phyloP scores from a whole-genome alignment of 2,888 invertebrate genomes.

The Euplexia lucipara region DNA sequence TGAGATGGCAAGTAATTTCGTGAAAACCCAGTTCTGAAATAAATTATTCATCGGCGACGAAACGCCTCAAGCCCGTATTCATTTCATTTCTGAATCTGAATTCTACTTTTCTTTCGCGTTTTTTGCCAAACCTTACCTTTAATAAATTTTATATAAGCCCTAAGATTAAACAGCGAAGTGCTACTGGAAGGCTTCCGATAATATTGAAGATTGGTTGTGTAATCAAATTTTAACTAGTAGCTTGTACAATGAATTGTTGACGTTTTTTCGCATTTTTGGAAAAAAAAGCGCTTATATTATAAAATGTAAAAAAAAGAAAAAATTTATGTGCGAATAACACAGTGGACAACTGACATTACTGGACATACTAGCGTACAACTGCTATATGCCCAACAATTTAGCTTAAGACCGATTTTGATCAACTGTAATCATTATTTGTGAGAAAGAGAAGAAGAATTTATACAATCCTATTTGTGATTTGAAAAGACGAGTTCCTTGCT shows the following conservation, averaged over 20 bases:
- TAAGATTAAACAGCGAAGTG: constrained; percentile 81
- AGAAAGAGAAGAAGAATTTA: too few relatives aligned
- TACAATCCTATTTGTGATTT: too few relatives aligned
- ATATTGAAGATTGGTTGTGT: constrained; percentile 66
- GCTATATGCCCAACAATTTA: too few relatives aligned
- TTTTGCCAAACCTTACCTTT: constrained; percentile 85
- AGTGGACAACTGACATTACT: too few relatives aligned
- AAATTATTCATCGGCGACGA: constrained; percentile 91
- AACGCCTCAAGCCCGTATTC: constrained; percentile 90
- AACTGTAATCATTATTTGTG: too few relatives aligned
- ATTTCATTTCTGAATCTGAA: constrained; percentile 90
- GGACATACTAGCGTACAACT: too few relatives aligned
- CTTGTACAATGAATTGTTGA: constrained; percentile 31
- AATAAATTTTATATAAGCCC: constrained; percentile 89
- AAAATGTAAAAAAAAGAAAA: too few relatives aligned
- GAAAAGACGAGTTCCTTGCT: too few relatives aligned
- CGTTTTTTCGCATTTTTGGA: too few relatives aligned
- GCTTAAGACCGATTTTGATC: too few relatives aligned
- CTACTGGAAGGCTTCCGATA: constrained; percentile 65
- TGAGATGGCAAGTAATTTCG: constrained; percentile 89
- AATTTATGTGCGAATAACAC: too few relatives aligned
- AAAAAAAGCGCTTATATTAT: too few relatives aligned
- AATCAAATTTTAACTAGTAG: constrained; percentile 55
- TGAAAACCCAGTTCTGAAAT: constrained; percentile 89
- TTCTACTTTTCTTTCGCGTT: constrained; percentile 85